A percentile compares a stretch with the other conserved stretches of the same genome.
Evolutionary conservation across 2,113 vertebrate genomes (phyloP).

Genomic region (Macheiramphus alcinus): DNA sequence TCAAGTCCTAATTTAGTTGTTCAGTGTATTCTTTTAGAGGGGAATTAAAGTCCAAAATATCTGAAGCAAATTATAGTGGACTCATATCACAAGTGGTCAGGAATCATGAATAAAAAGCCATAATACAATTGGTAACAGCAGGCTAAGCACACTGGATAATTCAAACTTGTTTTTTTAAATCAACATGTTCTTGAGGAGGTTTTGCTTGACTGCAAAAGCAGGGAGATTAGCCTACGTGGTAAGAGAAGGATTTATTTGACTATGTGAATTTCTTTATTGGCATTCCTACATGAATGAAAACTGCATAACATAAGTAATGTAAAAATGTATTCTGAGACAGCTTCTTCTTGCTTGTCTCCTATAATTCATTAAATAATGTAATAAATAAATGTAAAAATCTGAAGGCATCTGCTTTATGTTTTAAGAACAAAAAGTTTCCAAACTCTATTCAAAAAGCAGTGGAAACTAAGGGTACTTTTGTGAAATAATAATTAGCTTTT

Average conservation of each 20-base stretch:
- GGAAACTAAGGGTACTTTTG: not conserved
- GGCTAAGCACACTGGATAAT: not conserved
- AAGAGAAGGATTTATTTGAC: not conserved
- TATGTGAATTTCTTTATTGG: not conserved
- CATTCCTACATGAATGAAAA: not conserved
- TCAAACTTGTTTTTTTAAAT: not conserved
- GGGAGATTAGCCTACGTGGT: rapidly evolving
- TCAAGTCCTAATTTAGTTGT: not conserved
- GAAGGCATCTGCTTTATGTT: not conserved
- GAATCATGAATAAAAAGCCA: not conserved
- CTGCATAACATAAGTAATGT: not conserved
- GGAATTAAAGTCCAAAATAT: not conserved
- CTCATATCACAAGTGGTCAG: not conserved
- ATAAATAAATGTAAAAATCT: not conserved
- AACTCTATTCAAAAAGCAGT: not conserved
- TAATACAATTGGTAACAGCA: not conserved
- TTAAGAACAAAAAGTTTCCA: not conserved
- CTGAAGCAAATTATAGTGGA: not conserved
- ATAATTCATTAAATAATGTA: not conserved
- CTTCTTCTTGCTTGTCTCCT: not conserved
- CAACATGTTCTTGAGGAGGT: not conserved
- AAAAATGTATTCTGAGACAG: not conserved
- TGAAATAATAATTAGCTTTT: not conserved
- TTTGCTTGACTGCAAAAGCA: not conserved
- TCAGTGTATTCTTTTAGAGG: not conserved